Evolutionary conservation across 2,113 vertebrate genomes (phyloP), one percentile per base, ranked within the genome.

Genomic region (Pluvialis apricaria): DNA sequence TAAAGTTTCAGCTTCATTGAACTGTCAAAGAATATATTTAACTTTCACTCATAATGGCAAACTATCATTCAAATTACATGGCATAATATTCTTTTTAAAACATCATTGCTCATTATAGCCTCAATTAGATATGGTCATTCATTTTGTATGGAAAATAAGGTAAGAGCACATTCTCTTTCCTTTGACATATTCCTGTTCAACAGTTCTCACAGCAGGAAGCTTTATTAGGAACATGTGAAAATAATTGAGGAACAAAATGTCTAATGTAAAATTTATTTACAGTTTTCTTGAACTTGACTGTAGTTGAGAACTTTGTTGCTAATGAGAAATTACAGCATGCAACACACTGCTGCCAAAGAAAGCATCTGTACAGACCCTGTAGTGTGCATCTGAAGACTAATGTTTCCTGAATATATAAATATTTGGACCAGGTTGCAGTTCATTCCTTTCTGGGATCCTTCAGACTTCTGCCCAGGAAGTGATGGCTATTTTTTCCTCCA

Each of bases 281-380:
- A 65, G 22, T 60, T 95, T 95, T 90, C 42, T 82, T 92, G 72
- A 92, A 26, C 40, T 75, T 81, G 70, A 55, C 54, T 75, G 54
- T 69, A 79, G 55, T 24, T 79, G 45, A 85, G 68, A 75, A 76
- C 24, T 92, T 81, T 76, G 22, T 18, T 71, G 62, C 70, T 94
- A 91, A 95, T 89, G 80, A 92, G 71, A 92, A 95, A 91, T 94
- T 95, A 90, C 72, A 93, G 28, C 62, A 91, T 82, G 38, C 34
- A 94, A 60, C 5, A 26, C n/a, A 42, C 20, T 28, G 25, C 20
- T 95, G 92, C 94, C 91, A 95, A 96, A 80, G 70, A 86, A 95
- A 95, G 60, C 75, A 79, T 82, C 24, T 69, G n/a, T 69, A 58
- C 13, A 82, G 70, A 54, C n/a, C 12, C 47, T 90, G 21, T 38